Base-by-base conservation (phyloP, 2,113 vertebrate genomes). In the Phyllostomus hastatus region DNA sequence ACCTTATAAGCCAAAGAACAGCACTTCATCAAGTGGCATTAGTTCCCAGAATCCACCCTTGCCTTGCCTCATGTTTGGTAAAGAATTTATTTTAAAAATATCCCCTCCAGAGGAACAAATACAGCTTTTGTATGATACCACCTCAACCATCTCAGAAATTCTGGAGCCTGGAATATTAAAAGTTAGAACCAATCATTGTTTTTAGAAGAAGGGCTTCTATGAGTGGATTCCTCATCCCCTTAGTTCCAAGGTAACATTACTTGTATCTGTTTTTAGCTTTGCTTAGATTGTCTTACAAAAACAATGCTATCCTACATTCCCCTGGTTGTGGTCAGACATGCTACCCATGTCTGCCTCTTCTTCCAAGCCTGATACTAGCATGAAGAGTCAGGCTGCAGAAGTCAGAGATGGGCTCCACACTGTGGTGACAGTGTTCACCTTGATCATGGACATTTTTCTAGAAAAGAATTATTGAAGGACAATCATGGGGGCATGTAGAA, bases 51-150 rank as follows among this genome's bases (percentile, higher is more conserved):
- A 90, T 67, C 48, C 5, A 41, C 26, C 46, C 14, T 67, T 17
- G 41, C 43, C 19, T 41, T 28, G 46, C 35, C 31, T 96, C 54
- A 28, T 48, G 31, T 88, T 85, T 64, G 67, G 67, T 89, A 95
- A 89, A 93, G 46, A 81, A 81, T 57, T 91, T 91, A 48, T 84
- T 93, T 88, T 59, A 26, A 64, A 96, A 94, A 76, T 20, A 72
- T 22, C 91, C 75, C 80, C 33, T 7, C 64, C 26, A 38, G 35
- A 73, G 31, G 38, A 80, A 35, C 9, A 16, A 91, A 88, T 70
- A 75, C 38, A 64, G 33, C 20, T 70, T 33, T 57, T 76, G 61
- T 79, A n/a, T 52, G 54, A 78, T 86, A 50, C 24, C 26, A 95
- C 15, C 52, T 89, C 19, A 19, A 89, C 66, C 16, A 14, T 28